These are phyloP conservation scores for Variabilichromis moorii DNA, from an alignment of 2,113 vertebrate species.

Conservation along the genomic window DNA sequence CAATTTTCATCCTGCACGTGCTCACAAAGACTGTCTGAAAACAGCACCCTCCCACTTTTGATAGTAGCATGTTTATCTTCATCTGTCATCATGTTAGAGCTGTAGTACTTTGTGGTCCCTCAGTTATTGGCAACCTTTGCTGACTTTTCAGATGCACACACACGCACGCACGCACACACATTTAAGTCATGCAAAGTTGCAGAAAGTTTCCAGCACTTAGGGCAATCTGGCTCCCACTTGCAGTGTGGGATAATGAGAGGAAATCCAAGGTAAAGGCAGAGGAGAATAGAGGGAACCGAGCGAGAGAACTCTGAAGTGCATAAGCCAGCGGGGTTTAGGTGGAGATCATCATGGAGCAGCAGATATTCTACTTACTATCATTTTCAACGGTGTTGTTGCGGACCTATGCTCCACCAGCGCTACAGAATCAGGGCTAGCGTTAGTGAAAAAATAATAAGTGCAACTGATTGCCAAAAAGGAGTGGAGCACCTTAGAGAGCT, in stretches of 20 bases:
- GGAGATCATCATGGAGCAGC: slow-evolving; percentile 26
- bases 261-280: slow-evolving; percentile 46
- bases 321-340: slow-evolving; percentile 37
- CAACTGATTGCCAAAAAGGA: slow-evolving; percentile 32
- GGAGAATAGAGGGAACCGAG: slow-evolving; percentile 3
- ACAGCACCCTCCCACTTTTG: slow-evolving; percentile 51
- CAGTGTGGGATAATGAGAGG: slow-evolving; percentile 42
- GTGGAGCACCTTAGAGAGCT: slow-evolving; percentile 13
- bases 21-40: slow-evolving; percentile 34
- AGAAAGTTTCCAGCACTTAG: slow-evolving; percentile 39
- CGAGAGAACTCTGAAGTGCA: slow-evolving; percentile 10
- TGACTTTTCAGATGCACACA: slow-evolving; percentile 12
- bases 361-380: slow-evolving; percentile 46
- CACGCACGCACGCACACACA: not conserved
- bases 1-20: slow-evolving; percentile 47
- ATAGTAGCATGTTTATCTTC: slow-evolving; percentile 68
- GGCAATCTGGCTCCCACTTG: slow-evolving; percentile 40
- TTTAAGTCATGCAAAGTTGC: not conserved
- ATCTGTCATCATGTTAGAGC: slow-evolving; percentile 64
- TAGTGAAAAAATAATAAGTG: slow-evolving; percentile 8
- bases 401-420: not conserved
- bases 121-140: slow-evolving; percentile 10
- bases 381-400: fast-evolving
- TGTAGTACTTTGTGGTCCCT: slow-evolving; percentile 40
- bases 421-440: not conserved